phyloP scores from a whole-genome alignment of 2,113 vertebrate species.

The Uria aalge region DNA sequence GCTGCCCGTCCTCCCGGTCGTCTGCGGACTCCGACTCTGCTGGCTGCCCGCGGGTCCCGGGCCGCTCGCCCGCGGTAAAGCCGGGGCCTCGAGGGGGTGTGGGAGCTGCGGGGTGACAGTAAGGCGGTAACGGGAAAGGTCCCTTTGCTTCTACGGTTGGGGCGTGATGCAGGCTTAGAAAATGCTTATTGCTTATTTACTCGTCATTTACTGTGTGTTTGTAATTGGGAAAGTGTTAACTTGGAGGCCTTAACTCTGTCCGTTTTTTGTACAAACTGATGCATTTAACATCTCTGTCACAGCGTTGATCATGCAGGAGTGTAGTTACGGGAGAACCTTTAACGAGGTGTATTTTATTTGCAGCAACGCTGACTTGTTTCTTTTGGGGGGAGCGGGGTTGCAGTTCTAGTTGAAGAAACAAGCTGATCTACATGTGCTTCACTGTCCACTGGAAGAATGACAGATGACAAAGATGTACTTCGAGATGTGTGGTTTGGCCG shows the following conservation, averaged over 20 bases:
- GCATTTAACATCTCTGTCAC: accelerated
- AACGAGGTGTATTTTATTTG: not conserved
- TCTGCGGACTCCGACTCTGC: not conserved
- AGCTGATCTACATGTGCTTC: constrained; percentile 84
- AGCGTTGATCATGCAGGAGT: accelerated
- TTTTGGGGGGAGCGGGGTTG: not conserved
- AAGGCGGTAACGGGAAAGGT: accelerated
- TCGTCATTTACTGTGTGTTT: accelerated
- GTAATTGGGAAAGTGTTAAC: not conserved
- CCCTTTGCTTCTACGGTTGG: not conserved
- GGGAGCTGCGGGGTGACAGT: not conserved
- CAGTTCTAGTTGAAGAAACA: constrained; percentile 53
- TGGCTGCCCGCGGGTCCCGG: not conserved
- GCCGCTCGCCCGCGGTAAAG: not conserved
- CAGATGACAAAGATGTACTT: constrained; percentile 99
- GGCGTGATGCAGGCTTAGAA: not conserved
- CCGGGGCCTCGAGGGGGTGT: not conserved
- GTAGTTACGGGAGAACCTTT: not conserved
- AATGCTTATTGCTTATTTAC: accelerated
- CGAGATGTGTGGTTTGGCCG: constrained; percentile 97
- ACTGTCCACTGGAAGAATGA: constrained; percentile 84
- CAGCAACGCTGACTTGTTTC: not conserved
- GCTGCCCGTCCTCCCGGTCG: not conserved
- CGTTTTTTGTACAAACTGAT: accelerated
- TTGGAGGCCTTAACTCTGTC: not conserved